Conservation (phyloP, 1,140 invertebrate species). For the Ostrea denselamellosa region DNA sequence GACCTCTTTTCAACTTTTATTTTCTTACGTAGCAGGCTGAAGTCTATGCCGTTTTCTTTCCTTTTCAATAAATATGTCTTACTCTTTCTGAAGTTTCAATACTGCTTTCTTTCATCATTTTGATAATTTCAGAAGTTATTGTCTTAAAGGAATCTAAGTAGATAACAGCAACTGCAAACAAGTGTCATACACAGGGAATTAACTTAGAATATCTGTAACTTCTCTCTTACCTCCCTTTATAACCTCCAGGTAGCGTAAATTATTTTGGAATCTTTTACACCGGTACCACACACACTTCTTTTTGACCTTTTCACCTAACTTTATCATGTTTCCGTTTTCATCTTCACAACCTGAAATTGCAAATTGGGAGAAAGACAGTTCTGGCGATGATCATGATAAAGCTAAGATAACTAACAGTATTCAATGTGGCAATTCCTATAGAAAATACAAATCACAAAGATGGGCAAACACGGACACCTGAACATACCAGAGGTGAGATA, state of each 20-base stretch:
- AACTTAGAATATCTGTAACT: background rate
- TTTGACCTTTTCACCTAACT: background rate
- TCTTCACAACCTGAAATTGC: conserved; percentile 2
- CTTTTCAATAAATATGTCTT: no score
- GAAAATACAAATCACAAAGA: no score
- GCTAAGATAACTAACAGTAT: no score
- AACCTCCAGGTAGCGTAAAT: background rate
- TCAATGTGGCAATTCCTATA: no score
- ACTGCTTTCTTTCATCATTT: no score
- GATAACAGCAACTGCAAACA: background rate
- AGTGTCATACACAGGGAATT: background rate
- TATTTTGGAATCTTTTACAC: background rate
- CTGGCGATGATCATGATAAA: no score
- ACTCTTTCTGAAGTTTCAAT: no score
- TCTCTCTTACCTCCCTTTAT: conserved; percentile 10
- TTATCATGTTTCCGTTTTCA: conserved; percentile 36
- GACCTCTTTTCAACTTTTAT: background rate
- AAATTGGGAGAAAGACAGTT: background rate
- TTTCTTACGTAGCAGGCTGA: background rate
- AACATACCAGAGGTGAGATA: no score
- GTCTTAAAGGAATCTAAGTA: no score
- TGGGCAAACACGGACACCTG: no score
- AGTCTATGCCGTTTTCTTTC: no score
- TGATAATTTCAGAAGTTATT: no score
- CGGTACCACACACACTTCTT: conserved; percentile 6